A percentile compares a stretch with the other conserved stretches of the same genome.
These are phyloP conservation scores for Climacteris rufus DNA, from an alignment of 2,113 vertebrate genomes.

Conservation along the genomic window DNA sequence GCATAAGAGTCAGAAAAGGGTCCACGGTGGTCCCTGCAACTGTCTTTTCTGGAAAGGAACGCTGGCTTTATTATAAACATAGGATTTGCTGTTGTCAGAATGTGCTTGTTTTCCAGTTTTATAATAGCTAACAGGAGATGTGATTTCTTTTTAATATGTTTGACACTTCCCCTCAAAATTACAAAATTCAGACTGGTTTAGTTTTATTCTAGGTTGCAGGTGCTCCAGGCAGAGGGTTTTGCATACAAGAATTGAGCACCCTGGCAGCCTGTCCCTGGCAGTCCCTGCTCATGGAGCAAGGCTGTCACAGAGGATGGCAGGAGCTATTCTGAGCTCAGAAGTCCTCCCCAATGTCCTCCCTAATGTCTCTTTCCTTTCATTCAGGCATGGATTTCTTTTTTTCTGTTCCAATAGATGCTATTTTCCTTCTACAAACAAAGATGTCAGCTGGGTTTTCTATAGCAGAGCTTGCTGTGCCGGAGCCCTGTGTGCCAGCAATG, in stretches of 20 bases:
- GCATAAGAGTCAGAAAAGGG: neutral
- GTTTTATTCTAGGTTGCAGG: neutral
- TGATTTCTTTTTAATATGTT: neutral
- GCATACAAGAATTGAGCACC: neutral
- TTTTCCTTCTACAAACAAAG: slow-evolving; percentile 11
- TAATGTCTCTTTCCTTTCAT: slow-evolving; percentile 16
- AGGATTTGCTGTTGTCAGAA: neutral
- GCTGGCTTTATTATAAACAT: neutral
- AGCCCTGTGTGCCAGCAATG: neutral
- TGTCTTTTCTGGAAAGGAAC: neutral
- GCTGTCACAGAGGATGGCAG: neutral
- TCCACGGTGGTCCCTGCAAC: fast-evolving
- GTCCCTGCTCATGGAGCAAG: neutral
- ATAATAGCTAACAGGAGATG: neutral
- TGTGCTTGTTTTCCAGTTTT: neutral
- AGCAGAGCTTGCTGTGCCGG: neutral
- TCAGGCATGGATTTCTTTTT: neutral
- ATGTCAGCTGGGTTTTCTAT: slow-evolving; percentile 10
- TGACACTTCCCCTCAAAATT: neutral
- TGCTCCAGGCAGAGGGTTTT: neutral
- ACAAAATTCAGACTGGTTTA: neutral
- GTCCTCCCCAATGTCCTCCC: slow-evolving; percentile 18
- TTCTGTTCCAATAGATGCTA: slow-evolving; percentile 51
- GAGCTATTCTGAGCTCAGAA: neutral
- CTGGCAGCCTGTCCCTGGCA: neutral